Conservation (phyloP, 2,888 invertebrate species). For the Gari tellinella region DNA sequence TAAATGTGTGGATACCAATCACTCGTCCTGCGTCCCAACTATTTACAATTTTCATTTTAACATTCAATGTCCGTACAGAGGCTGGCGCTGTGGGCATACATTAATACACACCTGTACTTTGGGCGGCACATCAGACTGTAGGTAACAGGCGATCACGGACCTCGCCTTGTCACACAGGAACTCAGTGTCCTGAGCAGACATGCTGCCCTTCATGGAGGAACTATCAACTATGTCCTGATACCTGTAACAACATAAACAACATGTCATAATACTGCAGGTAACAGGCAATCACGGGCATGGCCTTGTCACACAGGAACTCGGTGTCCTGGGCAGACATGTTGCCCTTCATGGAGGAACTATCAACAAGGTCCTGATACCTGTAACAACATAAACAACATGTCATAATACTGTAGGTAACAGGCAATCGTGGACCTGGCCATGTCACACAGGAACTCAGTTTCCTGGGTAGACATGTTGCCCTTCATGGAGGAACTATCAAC, state of each 20-base stretch:
- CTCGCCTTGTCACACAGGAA: constrained; percentile 65
- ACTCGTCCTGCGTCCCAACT: too few relatives aligned
- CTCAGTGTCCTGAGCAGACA: constrained; percentile 56
- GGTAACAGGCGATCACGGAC: constrained; percentile 67
- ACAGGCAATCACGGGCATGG: constrained; percentile 66
- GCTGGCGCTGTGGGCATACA: too few relatives aligned
- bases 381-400: too few relatives aligned
- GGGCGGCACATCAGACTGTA: constrained; percentile 70
- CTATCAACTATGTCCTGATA: constrained; percentile 59
- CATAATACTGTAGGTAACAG: too few relatives aligned
- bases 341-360: constrained; percentile 32
- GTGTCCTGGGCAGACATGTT: constrained; percentile 54
- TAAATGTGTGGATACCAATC: too few relatives aligned
- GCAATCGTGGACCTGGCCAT: constrained; percentile 68
- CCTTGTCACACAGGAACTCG: constrained; percentile 63
- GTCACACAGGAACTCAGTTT: constrained; percentile 57
- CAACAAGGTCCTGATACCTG: constrained; percentile 62
- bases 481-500: constrained; percentile 45
- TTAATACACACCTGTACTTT: constrained; percentile 64
- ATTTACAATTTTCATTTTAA: too few relatives aligned
- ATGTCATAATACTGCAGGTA: too few relatives aligned
- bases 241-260: constrained; percentile 37
- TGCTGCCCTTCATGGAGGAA: constrained; percentile 23
- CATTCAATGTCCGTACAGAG: too few relatives aligned
- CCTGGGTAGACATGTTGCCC: constrained; percentile 46